A percentile compares a stretch with the other conserved stretches of the same genome.
phyloP scores from a whole-genome alignment of 2,888 invertebrate genomes.

The Laspeyria flexula region DNA sequence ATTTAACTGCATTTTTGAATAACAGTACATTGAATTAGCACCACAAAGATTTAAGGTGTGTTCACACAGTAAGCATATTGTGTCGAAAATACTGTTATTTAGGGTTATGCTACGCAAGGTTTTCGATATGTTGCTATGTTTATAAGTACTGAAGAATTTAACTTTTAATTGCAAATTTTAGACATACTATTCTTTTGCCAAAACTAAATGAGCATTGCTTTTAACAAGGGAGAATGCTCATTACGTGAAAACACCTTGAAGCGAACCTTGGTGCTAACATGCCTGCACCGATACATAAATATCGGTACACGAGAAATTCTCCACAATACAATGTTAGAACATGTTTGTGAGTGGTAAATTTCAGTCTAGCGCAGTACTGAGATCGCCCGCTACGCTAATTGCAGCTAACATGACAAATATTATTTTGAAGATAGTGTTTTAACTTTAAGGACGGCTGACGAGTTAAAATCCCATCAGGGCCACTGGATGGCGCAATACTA shows the following conservation, averaged over 20 bases:
- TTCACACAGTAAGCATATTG: neutral
- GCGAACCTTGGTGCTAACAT: neutral
- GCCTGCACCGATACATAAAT: neutral
- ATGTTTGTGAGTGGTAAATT: conserved; percentile 17
- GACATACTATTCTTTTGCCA: no score
- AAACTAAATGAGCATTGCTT: no score
- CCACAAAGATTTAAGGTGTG: conserved; percentile 5
- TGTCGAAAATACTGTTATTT: no score
- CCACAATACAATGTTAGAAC: conserved; percentile 1
- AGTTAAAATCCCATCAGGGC: no score
- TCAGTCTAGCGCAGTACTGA: conserved; percentile 40
- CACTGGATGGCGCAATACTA: no score
- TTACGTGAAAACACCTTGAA: neutral
- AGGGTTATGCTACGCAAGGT: no score
- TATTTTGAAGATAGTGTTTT: no score
- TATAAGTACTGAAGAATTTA: no score
- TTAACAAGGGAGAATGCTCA: no score
- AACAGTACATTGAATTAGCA: conserved; percentile 23
- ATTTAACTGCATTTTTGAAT: conserved; percentile 12
- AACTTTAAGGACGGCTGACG: no score
- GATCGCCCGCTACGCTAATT: conserved; percentile 31
- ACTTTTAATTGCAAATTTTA: no score
- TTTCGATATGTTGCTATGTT: no score
- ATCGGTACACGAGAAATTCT: conserved; percentile 5
- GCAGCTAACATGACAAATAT: conserved; percentile 35